These are phyloP conservation scores for Ochotona princeps DNA, from an alignment of 2,113 vertebrate genomes.

Conservation along the genomic window DNA sequence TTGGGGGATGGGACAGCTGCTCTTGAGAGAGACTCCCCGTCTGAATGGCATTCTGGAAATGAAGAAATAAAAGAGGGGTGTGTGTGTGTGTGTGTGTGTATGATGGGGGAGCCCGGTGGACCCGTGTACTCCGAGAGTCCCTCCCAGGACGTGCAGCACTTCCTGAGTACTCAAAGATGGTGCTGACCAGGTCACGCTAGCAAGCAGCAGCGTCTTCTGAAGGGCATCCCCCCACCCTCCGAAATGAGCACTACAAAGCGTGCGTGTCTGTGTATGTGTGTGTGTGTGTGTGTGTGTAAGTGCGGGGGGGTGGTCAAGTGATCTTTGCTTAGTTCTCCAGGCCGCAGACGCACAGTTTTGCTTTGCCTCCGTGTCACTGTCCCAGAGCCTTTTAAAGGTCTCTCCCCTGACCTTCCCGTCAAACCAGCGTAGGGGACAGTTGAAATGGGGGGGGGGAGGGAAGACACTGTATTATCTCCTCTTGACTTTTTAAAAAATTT, in stretches of 20 bases:
- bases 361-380: not conserved
- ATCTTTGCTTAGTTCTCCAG: slow-evolving; percentile 14
- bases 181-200: not conserved
- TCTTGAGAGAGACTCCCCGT: not conserved
- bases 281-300: too few relatives aligned
- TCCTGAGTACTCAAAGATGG: not conserved
- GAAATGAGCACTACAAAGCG: not conserved
- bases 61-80: not conserved
- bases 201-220: not conserved
- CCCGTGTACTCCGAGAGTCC: not conserved
- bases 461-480: not conserved
- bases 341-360: not conserved
- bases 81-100: too few relatives aligned
- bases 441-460: not conserved
- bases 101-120: not conserved
- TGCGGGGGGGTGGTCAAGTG: not conserved
- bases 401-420: not conserved
- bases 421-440: not conserved
- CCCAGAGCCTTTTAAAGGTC: not conserved
- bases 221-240: not conserved
- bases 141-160: not conserved
- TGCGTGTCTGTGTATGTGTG: too few relatives aligned
- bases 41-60: slow-evolving; percentile 2
- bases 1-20: slow-evolving; percentile 10
- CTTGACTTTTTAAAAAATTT: slow-evolving; percentile 41